phyloP scores from a whole-genome alignment of 2,888 invertebrate genomes.

The Deroplatys truncata region DNA sequence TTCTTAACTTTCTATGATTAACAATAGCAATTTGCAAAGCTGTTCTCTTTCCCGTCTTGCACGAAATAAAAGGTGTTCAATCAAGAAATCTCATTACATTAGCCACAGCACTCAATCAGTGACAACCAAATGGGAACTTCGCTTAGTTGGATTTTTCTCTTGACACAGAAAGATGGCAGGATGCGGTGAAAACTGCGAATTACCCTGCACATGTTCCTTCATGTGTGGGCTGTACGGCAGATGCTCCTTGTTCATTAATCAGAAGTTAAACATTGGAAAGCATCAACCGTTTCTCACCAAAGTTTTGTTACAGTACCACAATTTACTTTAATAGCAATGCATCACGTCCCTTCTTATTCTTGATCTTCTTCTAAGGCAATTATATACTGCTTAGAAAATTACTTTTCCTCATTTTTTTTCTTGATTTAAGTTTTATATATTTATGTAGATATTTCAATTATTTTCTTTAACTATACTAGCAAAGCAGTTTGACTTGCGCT shows the following conservation, averaged over 20 bases:
- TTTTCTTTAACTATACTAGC: too few species aligned
- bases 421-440: too few species aligned
- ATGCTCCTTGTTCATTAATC: not conserved
- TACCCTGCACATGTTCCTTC: not conserved
- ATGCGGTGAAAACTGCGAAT: not conserved
- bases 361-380: too few species aligned
- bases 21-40: not conserved
- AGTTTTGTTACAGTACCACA: too few species aligned
- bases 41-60: not conserved
- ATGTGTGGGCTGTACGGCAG: not conserved
- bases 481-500: too few species aligned
- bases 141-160: not conserved
- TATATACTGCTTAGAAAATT: too few species aligned
- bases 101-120: not conserved
- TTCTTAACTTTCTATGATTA: not conserved
- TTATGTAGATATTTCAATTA: too few species aligned
- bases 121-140: not conserved
- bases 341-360: too few species aligned
- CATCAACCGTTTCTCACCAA: too few species aligned
- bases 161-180: not conserved
- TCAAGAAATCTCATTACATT: not conserved
- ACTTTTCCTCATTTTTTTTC: too few species aligned
- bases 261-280: not conserved
- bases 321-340: too few species aligned
- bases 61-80: not conserved